Evolutionary conservation across 2,113 vertebrate genomes (phyloP).

Genomic region (Zapornia atra): DNA sequence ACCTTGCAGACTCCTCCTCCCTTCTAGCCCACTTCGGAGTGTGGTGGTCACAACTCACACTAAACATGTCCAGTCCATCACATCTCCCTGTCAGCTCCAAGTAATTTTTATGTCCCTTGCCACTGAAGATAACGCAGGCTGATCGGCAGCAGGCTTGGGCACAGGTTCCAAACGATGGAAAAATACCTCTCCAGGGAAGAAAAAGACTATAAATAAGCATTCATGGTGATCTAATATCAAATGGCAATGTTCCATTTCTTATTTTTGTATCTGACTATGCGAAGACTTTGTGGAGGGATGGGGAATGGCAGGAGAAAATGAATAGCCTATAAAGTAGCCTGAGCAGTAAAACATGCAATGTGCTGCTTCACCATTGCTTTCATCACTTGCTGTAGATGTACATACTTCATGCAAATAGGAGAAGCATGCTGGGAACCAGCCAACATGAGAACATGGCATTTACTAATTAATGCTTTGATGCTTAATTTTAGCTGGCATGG

Average conservation of each 20-base stretch:
- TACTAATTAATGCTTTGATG: background rate
- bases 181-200: background rate
- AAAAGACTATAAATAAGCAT: slow-evolving; percentile 2
- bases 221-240: background rate
- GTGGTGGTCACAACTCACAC: background rate
- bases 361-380: background rate
- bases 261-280: background rate
- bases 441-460: background rate
- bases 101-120: background rate
- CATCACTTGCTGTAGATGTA: background rate
- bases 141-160: accelerated
- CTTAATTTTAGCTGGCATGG: background rate
- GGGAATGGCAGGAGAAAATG: background rate
- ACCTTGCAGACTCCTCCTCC: background rate
- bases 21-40: background rate
- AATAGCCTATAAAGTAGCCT: background rate
- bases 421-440: background rate
- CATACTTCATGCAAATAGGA: background rate
- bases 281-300: background rate
- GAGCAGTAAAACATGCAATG: background rate
- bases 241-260: slow-evolving; percentile 1
- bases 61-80: background rate
- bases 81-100: background rate
- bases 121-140: background rate
- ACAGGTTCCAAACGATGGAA: background rate